Base-by-base conservation (phyloP, 2,113 vertebrate genomes). In the Cavia aperea region DNA sequence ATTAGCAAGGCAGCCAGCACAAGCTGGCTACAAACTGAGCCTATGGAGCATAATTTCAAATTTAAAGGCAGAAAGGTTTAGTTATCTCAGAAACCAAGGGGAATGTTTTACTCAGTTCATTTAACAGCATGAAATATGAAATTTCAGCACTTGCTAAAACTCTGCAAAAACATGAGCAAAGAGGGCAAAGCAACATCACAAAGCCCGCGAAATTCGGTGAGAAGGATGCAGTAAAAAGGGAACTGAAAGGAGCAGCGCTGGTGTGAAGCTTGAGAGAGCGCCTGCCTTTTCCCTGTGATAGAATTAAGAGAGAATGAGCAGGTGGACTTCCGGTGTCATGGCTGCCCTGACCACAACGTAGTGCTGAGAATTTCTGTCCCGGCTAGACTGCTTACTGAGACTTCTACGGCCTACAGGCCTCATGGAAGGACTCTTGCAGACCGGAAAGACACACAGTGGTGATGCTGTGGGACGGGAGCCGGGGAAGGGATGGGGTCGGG, bases 21-120 rank as follows among this genome's bases (percentile, higher is more conserved):
- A 54, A 66, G 56, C 46, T 65, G 60, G 54, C n/a, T 77, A 63
- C 49, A 93, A 93, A 16, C 65, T 33, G 62, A 49, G 85, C 54
- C 29, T 70, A 46, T 85, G 19, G 68, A 63, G 68, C 51, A 68
- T 58, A 86, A 89, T 83, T 56, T 86, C 49, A 82, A 89, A 82
- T 86, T 66, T 24, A 93, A 90, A 95, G 86, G 7, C 46, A 46
- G 18, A 33, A 85, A 79, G 85, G 62, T 79, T 86, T 89, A 33
- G 68, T 91, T 93, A 31, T 84, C 54, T 39, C 16, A 63, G 36
- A 15, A 54, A 75, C 36, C 15, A 13, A 81, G 23, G 58, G 63
- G 46, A 60, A 79, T 51, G 86, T 89, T 54, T 78, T 39, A 87
- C 56, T 39, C 3, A 16, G 24, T 16, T 72, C 62, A 24, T 21